A percentile compares a stretch with the other conserved stretches of the same genome.
These are phyloP conservation scores for Cheilosia grossa DNA, from an alignment of 2,888 invertebrate species.

Conservation along the genomic window DNA sequence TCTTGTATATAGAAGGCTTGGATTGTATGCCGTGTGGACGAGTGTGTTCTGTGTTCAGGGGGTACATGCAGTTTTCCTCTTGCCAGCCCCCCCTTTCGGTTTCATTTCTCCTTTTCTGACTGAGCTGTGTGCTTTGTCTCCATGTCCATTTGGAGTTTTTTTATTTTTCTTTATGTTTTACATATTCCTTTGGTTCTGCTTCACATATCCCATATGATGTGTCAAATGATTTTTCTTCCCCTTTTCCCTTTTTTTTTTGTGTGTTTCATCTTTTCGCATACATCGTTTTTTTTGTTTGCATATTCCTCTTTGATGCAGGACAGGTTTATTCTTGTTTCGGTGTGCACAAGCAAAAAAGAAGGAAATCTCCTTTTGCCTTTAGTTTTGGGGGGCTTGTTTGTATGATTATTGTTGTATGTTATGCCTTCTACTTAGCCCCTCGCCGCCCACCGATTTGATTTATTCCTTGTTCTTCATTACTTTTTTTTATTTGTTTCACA, in stretches of 20 bases:
- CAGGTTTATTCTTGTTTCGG: conserved; percentile 72
- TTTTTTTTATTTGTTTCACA: conserved; percentile 29
- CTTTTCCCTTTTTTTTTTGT: conserved; percentile 50
- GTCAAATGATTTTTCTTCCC: conserved; percentile 67
- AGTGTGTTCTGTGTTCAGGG: conserved; percentile 35
- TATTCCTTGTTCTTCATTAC: conserved; percentile 57
- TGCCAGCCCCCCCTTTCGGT: conserved; percentile 30
- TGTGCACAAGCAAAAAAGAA: conserved; percentile 20
- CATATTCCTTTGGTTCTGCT: conserved; percentile 69
- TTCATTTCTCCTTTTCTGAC: conserved; percentile 35
- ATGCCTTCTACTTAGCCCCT: conserved; percentile 6
- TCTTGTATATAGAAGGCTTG: conserved; percentile 57
- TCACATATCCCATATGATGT: conserved; percentile 75
- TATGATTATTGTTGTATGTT: conserved; percentile 43
- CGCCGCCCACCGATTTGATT: conserved; percentile 50
- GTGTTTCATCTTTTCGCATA: conserved; percentile 52
- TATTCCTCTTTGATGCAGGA: conserved; percentile 66
- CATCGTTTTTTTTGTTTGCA: conserved; percentile 33
- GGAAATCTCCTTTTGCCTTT: conserved; percentile 57
- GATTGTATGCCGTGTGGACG: no score
- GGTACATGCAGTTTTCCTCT: conserved; percentile 62
- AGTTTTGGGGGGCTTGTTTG: conserved; percentile 68
- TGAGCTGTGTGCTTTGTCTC: conserved; percentile 57
- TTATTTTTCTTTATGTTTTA: conserved; percentile 49
- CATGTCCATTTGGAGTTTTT: conserved; percentile 47